Evolutionary conservation across 2,888 invertebrate genomes (phyloP), one percentile per base, ranked within the genome.

Genomic region (Phrixothrix hirtus): DNA sequence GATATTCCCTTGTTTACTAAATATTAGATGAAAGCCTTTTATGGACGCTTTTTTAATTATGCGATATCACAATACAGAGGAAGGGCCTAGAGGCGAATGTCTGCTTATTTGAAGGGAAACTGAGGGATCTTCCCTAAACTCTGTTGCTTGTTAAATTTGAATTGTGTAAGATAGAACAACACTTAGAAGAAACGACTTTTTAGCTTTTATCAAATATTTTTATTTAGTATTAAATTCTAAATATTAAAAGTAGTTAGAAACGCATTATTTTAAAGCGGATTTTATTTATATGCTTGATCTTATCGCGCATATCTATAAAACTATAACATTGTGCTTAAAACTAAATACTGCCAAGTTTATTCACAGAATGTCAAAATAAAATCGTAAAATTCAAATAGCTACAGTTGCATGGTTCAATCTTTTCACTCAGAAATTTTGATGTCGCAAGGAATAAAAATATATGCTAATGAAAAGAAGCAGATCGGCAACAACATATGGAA

Each of bases 1-100:
- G 39, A 45, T 62, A 49, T 58, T 61, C 63, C 63, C 63, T 62
- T 61, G 62, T 66, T 66, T 62, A 60, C 61, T 67, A 64, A 67
- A 68, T 65, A 65, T 66, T 68, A 64, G 60, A 68, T 65, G 65
- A 66, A 65, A 63, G 60, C 63, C 46, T 63, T 62, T 63, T 58
- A 61, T 60, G 59, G 55, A 59, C 59, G 62, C 61, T 64, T 65
- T 66, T 67, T 66, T 67, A 68, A 66, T 67, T 68, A 67, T 64
- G 53, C 57, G 50, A 39, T 47, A 46, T 48, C 46, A 52, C 48
- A 51, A 45, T 48, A 35, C 38, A 37, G 32, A 43, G 47, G 53
- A 43, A 46, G 36, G 27, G 43, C 48, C 45, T 27, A 37, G 43
- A 47, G 58, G 17, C 34, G 53, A 37, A 53, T 51, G 29, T 53